Evolutionary conservation across 2,113 vertebrate genomes (phyloP), one percentile per base, ranked within the genome.

Genomic region (Erinaceus europaeus): DNA sequence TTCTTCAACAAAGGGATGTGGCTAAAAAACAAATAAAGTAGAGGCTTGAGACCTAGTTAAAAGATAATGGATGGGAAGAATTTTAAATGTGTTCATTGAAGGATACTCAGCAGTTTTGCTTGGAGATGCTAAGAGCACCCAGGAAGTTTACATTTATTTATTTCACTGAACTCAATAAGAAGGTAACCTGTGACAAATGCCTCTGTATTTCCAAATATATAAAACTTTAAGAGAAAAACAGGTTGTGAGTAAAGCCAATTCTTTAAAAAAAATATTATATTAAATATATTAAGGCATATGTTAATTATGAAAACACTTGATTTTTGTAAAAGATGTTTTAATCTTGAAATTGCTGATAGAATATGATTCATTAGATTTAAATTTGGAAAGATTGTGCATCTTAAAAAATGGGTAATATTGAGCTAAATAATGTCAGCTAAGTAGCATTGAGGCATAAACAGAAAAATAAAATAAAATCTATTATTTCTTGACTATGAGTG

Each of bases 401-500:
- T 88, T 71, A 83, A 76, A 89, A 53, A 86, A 23, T 72, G 20
- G 12, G 40, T 29, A 85, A 36, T 27, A 42, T 62, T 92, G 72
- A 94, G 44, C 20, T 95, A 93, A 81, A 69, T 62, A 68, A 29
- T 85, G 23, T 78, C 89, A 73, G 50, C 17, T 86, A 95, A 91
- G 40, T 84, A 61, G 78, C 84, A 94, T 0, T 0, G 77, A 95
- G 59, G 78, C 82, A 93, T 81, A 95, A 96, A 93, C 29, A 90
- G 88, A 9, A n/a, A 89, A 95, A 95, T n/a, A n/a, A 94, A 86
- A 79, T 57, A 93, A 93, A 93, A 55, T 34, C 34, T 87, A 59
- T 95, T 95, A 95, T 91, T 96, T 91, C 21, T 84, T 65, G 1
- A 83, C 59, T 86, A 29, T 77, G 50, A 94, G 93, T 88, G 52